A percentile compares a stretch with the other conserved stretches of the same genome.
Evolutionary conservation across 2,888 invertebrate genomes (phyloP).

Genomic region (Pyrochroa serraticornis): DNA sequence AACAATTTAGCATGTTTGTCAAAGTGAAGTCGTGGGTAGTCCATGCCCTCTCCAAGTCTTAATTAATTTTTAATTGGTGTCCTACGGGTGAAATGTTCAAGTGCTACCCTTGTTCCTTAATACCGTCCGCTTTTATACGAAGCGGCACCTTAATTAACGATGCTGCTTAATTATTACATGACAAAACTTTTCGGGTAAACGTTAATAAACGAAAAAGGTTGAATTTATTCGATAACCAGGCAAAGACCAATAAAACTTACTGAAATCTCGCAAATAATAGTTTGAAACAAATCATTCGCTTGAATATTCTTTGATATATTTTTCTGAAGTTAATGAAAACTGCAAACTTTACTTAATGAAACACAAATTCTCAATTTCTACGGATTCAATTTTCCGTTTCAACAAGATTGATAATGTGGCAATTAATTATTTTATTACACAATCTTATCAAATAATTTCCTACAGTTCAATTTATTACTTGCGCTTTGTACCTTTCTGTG

Average conservation of each 20-base stretch:
- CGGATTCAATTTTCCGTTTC: too few relatives aligned
- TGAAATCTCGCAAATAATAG: too few relatives aligned
- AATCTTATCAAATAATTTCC: constrained; percentile 5
- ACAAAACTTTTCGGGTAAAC: constrained; percentile 24
- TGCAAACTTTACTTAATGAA: too few relatives aligned
- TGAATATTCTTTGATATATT: too few relatives aligned
- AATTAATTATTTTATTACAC: constrained; percentile 2
- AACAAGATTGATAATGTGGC: not conserved
- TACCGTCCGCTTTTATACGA: constrained; percentile 22
- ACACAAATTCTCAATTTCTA: too few relatives aligned
- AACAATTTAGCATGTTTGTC: constrained; percentile 22
- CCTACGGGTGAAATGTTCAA: constrained; percentile 31
- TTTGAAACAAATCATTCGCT: too few relatives aligned
- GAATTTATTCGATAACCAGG: constrained; percentile 5
- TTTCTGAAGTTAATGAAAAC: too few relatives aligned
- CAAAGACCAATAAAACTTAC: too few relatives aligned
- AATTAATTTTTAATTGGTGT: constrained; percentile 33
- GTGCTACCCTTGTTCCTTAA: constrained; percentile 29
- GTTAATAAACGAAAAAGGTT: constrained; percentile 20
- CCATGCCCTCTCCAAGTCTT: constrained; percentile 24
- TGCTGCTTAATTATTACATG: constrained; percentile 27
- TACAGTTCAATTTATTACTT: not conserved
- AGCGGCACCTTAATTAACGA: constrained; percentile 32
- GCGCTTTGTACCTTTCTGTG: not conserved
- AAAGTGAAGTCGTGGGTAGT: constrained; percentile 12